Evolutionary conservation across 2,888 invertebrate genomes (phyloP), one percentile per base, ranked within the genome.

Genomic region (Orthonychiurus folsomi): DNA sequence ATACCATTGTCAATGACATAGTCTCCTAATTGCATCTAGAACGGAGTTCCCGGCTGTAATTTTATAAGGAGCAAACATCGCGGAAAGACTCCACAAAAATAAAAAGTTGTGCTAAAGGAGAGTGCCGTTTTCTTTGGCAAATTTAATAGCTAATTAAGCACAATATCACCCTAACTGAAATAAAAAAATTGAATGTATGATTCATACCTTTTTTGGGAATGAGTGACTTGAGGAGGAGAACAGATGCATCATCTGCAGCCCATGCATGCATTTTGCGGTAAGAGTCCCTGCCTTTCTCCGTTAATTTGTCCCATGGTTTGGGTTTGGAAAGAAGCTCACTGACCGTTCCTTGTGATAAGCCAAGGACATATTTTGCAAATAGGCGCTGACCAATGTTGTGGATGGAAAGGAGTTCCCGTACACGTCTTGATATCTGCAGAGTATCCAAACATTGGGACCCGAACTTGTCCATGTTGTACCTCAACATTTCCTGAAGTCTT

Each of bases 251-350:
- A 81, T 97, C 97, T 78, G 90, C 90, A 72, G 96, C 93, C 99
- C 99, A 99, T 75, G 93, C 93, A 81, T 96, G 94, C 94, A 99
- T 99, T 81, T 97, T 96, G 76, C 99, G 83, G 81, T 99, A 99
- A 74, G 96, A 96, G 81, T 99, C 99, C 62, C 97, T 83, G 47
- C 99, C 99, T 79, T 99, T 99, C 81, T 99, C 99, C 63, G 99
- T 99, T 76, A 99, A 82, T 80, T 97, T 97, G 81, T 96, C 95
- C 99, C 99, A 99, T 18, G 95, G 95, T 78, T 99, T 96, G 61
- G 99, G 99, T 78, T 99, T 99, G 73, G 96, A 96, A 68, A 99
- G 83, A 75, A 99, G 81, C 80, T 99, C 99, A 70, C 94, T 94
- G 56, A 99, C 96, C 25, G 99, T 99, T 65, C 99, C 99, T 79